Evolutionary conservation across 1,140 invertebrate genomes (phyloP).

Genomic region (Solen grandis): DNA sequence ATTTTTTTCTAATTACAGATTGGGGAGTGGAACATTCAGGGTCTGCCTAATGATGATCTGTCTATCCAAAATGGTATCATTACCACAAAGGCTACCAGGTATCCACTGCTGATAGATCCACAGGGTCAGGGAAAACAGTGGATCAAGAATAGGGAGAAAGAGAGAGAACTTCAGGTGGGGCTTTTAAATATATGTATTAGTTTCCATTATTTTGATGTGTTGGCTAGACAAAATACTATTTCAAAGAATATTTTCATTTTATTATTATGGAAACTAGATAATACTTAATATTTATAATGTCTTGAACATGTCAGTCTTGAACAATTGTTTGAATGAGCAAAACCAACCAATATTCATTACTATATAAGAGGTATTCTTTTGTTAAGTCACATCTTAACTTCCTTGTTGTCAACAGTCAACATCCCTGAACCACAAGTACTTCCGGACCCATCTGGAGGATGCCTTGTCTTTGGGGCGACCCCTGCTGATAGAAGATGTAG

Average conservation of each 20-base stretch:
- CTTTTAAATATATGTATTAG: too few species aligned
- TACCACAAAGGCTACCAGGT: conserved; percentile 88
- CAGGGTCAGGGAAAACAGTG: conserved; percentile 87
- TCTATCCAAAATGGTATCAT: conserved; percentile 93
- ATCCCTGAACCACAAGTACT: conserved; percentile 97
- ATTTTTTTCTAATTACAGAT: conserved; percentile 85
- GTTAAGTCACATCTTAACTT: too few species aligned
- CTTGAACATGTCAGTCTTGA: too few species aligned
- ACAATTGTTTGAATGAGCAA: too few species aligned
- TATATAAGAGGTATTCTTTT: too few species aligned
- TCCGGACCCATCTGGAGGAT: conserved; percentile 96
- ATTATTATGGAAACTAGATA: too few species aligned
- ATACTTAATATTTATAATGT: too few species aligned
- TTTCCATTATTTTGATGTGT: too few species aligned
- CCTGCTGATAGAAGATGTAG: conserved; percentile 95
- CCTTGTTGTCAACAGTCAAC: conserved; percentile 86
- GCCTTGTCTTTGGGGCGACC: conserved; percentile 94
- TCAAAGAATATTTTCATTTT: too few species aligned
- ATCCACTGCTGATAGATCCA: conserved; percentile 93
- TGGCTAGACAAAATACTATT: too few species aligned
- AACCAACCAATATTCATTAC: too few species aligned
- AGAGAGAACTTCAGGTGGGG: conserved; percentile 90
- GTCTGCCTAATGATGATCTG: conserved; percentile 90
- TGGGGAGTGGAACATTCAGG: conserved; percentile 96
- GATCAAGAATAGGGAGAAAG: conserved; percentile 89